Percentiles rank a stretch among this genome's conserved stretches.
Conservation (phyloP, 2,888 invertebrate species). For the Archaeoteleia sp. region DNA sequence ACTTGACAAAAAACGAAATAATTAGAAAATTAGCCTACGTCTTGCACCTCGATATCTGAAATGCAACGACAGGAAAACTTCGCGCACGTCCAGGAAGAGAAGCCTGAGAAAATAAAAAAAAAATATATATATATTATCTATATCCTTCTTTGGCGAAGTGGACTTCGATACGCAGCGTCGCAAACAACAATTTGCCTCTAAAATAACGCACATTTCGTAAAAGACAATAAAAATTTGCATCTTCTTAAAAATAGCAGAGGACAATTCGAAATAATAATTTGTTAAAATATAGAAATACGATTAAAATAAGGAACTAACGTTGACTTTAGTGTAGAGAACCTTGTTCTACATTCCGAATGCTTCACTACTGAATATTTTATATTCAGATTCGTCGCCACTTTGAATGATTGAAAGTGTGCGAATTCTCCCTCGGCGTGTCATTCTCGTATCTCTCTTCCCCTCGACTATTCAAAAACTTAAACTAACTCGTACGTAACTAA, state of each 20-base stretch:
- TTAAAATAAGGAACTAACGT: no score
- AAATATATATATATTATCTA: conserved; percentile 5
- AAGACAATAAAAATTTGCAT: no score
- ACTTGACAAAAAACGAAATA: conserved; percentile 6
- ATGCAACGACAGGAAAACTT: background rate
- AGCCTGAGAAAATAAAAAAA: background rate
- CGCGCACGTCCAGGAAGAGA: background rate
- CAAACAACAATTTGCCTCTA: conserved; percentile 15
- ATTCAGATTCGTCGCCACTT: conserved; percentile 1
- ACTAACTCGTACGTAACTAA: conserved; percentile 37
- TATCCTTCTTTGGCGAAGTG: conserved; percentile 7
- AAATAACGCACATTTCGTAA: conserved; percentile 11
- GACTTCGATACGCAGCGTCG: conserved; percentile 4
- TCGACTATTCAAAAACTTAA: conserved; percentile 26
- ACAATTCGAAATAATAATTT: no score
- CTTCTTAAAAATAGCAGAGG: no score
- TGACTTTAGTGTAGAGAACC: no score
- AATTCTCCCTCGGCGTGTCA: conserved; percentile 36
- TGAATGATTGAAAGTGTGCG: background rate
- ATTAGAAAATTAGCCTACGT: background rate
- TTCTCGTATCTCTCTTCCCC: conserved; percentile 8
- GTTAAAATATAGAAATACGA: no score
- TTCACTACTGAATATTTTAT: conserved; percentile 9
- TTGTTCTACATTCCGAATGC: background rate
- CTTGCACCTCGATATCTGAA: background rate